These are phyloP conservation scores for Leucophora obtusa DNA, from an alignment of 2,888 invertebrate genomes.

Conservation along the genomic window DNA sequence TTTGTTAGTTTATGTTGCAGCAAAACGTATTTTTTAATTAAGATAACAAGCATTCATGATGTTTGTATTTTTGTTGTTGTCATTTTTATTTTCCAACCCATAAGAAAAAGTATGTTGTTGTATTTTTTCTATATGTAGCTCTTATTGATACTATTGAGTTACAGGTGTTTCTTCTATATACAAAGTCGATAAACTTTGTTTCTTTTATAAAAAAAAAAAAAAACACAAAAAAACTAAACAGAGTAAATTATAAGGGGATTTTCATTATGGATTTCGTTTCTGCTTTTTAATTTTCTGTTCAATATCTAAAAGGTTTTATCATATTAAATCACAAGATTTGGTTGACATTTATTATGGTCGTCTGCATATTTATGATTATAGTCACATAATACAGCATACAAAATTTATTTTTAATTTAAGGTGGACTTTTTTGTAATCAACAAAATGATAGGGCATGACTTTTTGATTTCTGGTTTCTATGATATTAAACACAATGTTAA, in stretches of 20 bases:
- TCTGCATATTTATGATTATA: constrained; percentile 22
- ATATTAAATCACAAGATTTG: constrained; percentile 54
- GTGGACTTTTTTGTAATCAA: constrained; percentile 25
- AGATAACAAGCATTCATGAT: constrained; percentile 60
- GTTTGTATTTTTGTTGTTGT: constrained; percentile 48
- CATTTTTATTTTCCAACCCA: constrained; percentile 28
- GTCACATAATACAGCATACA: neutral
- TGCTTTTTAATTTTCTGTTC: constrained; percentile 21
- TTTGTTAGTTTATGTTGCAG: constrained; percentile 57
- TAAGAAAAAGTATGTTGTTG: neutral
- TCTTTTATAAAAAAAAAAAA: neutral
- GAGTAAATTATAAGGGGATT: neutral
- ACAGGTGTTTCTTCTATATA: constrained; percentile 52
- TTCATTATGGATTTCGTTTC: neutral
- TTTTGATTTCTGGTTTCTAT: constrained; percentile 27
- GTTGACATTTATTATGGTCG: constrained; percentile 56
- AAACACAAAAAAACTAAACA: neutral
- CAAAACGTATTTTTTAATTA: constrained; percentile 64
- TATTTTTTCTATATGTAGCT: constrained; percentile 5
- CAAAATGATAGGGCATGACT: constrained; percentile 39
- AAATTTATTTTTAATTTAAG: constrained; percentile 3
- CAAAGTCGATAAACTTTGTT: constrained; percentile 19
- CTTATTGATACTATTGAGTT: constrained; percentile 28
- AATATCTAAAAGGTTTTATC: constrained; percentile 42
- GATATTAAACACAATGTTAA: neutral